A percentile compares a stretch with the other conserved stretches of the same genome.
phyloP scores from a whole-genome alignment of 2,113 vertebrate genomes.

The Gnathonemus echidnorhynchus region DNA sequence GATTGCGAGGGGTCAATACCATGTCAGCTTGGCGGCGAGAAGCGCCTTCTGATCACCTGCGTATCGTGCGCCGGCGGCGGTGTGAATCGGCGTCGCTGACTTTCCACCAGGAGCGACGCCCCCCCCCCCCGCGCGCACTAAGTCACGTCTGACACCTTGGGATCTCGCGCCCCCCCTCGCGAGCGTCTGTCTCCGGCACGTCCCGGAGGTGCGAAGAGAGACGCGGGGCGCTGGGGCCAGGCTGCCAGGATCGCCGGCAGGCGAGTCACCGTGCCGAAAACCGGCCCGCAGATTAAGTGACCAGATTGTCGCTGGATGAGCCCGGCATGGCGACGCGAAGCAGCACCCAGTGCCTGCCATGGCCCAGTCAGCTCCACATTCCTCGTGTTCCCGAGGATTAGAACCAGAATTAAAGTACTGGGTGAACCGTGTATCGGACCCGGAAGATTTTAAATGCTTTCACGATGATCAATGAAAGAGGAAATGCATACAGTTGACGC shows the following conservation, averaged over 20 bases:
- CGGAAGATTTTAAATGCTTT: not conserved
- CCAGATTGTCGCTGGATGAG: not conserved
- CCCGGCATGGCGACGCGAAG: not conserved
- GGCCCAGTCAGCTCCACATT: not conserved
- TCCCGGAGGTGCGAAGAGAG: constrained; percentile 8
- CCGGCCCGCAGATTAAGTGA: not conserved
- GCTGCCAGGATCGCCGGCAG: not conserved
- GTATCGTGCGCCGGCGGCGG: not conserved
- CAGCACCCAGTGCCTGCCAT: not conserved
- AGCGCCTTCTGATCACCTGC: not conserved
- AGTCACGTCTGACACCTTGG: constrained; percentile 35
- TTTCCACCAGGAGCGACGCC: not conserved
- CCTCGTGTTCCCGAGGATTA: not conserved
- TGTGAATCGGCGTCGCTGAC: not conserved
- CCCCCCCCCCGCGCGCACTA: constrained; percentile 15
- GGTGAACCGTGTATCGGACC: not conserved
- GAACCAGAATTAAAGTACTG: not conserved
- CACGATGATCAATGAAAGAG: not conserved
- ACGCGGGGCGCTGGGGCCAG: not conserved
- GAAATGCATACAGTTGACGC: not conserved
- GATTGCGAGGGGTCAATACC: not conserved
- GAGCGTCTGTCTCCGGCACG: not conserved
- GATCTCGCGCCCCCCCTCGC: constrained; percentile 25
- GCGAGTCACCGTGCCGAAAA: not conserved
- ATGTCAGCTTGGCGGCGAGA: not conserved